Evolutionary conservation across 2,797 vertebrate genomes (phyloP).

Genomic region (Alosa sapidissima): DNA sequence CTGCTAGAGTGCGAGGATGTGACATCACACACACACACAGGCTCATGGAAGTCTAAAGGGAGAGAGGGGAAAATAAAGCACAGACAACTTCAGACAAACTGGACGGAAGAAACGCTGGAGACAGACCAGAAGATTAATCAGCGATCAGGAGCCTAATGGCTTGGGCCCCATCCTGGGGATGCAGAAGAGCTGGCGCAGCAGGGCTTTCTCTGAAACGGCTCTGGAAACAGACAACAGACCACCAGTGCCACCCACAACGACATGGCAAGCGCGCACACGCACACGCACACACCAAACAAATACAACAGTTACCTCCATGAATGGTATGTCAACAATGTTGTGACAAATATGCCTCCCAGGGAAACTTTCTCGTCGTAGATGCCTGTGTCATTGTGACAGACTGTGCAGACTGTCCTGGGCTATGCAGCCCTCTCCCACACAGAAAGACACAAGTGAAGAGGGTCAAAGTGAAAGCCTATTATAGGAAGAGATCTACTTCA

Average conservation of each 20-base stretch:
- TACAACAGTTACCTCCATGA: background rate
- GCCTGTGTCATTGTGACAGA: too few relatives aligned
- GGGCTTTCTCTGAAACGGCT: background rate
- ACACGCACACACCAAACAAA: too few relatives aligned
- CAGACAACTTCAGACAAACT: background rate
- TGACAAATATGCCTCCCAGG: background rate
- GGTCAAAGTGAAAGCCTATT: too few relatives aligned
- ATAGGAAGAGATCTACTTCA: too few relatives aligned
- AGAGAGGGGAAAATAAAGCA: background rate
- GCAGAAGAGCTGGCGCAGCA: conserved; percentile 8
- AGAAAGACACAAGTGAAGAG: too few relatives aligned
- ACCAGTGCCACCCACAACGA: background rate
- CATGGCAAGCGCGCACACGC: background rate
- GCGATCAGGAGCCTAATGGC: background rate
- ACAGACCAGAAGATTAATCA: background rate
- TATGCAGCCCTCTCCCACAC: too few relatives aligned
- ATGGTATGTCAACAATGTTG: background rate
- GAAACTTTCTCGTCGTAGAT: too few relatives aligned
- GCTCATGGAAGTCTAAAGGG: background rate
- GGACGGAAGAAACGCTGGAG: background rate
- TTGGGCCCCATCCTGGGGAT: background rate
- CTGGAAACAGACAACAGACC: background rate
- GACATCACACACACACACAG: background rate
- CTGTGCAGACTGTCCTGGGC: too few relatives aligned
- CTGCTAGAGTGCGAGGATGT: background rate